Base-by-base conservation (phyloP, 2,113 vertebrate species). In the Ptyas mucosa region DNA sequence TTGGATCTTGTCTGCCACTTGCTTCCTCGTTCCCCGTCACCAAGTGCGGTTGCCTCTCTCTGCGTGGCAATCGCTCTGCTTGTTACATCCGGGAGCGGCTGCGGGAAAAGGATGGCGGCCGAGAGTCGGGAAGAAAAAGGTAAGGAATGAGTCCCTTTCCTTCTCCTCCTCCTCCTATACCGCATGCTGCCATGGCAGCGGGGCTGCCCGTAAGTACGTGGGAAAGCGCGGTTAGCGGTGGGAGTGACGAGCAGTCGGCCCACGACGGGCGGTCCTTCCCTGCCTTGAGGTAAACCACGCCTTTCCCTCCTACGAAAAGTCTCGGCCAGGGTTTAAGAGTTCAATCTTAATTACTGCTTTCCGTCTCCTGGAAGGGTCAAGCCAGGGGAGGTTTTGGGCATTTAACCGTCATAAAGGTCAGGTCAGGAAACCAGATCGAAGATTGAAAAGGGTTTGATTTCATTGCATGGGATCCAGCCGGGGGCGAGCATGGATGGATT, bases 61-160 rank as follows among this genome's bases (percentile, higher is more conserved):
- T 18, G 14, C 11, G 88, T 23, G 53, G 29, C 69, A 2, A 39
- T 7, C 6, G 29, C 85, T 51, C 8, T 57, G 91, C 49, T 57
- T 46, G n/a, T 58, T 46, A 20, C n/a, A 94, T 89, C 18, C 11
- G 29, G 43, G 54, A 87, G 94, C 96, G 95, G 97, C 39, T 34
- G 91, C 12, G 3, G 29, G 8, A 39, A 9, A 46, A 39, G 88
- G 95, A 98, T 98, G 98, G 98, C 98, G 97, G 97, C 97, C 92
- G 98, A 98, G 96, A 98, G 98, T 94, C 97, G 98, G 95, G 98
- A 98, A 95, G 98, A 98, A 89, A 98, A 98, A 98, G 98, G 98
- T 98, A 96, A 0, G 3, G 0, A 8, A 12, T 1, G n/a, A 8
- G 6, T 5, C 57, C 46, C 34, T 26, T 18, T 34, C 49, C 24